These are phyloP conservation scores for Megalopta genalis DNA, from an alignment of 1,140 invertebrate genomes.

Conservation along the genomic window DNA sequence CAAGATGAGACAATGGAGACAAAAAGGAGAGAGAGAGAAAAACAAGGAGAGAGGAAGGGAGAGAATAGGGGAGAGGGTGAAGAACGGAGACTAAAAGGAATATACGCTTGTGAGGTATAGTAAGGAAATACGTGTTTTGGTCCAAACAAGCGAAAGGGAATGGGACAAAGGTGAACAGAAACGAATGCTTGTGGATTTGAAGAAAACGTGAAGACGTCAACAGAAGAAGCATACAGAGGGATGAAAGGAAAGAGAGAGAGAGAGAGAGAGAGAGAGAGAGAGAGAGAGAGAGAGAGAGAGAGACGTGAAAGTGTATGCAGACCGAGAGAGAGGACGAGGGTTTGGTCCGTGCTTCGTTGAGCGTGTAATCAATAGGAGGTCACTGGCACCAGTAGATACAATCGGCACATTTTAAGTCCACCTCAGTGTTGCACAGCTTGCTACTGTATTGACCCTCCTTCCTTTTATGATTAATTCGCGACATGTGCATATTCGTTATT, in stretches of 20 bases:
- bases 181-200: constrained; percentile 25
- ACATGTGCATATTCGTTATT: constrained; percentile 9
- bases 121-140: constrained; percentile 7
- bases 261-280: constrained; percentile 30
- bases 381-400: constrained; percentile 79
- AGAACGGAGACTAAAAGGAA: neutral
- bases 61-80: neutral
- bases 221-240: constrained; percentile 32
- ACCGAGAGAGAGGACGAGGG: constrained; percentile 47
- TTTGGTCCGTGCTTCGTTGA: constrained; percentile 73
- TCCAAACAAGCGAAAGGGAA: constrained; percentile 9
- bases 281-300: neutral
- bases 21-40: neutral
- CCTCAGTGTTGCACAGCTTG: constrained; percentile 34
- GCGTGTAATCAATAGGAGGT: constrained; percentile 79
- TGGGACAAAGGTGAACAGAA: constrained; percentile 4
- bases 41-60: neutral
- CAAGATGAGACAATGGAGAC: neutral
- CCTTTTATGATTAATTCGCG: constrained; percentile 31
- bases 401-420: constrained; percentile 75
- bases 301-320: constrained; percentile 30
- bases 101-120: neutral
- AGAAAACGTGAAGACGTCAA: constrained; percentile 17
- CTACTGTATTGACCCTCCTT: constrained; percentile 46
- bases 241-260: constrained; percentile 18